A percentile compares a stretch with the other conserved stretches of the same genome.
phyloP scores from a whole-genome alignment of 2,113 vertebrate genomes.

The Lasiurus borealis region DNA sequence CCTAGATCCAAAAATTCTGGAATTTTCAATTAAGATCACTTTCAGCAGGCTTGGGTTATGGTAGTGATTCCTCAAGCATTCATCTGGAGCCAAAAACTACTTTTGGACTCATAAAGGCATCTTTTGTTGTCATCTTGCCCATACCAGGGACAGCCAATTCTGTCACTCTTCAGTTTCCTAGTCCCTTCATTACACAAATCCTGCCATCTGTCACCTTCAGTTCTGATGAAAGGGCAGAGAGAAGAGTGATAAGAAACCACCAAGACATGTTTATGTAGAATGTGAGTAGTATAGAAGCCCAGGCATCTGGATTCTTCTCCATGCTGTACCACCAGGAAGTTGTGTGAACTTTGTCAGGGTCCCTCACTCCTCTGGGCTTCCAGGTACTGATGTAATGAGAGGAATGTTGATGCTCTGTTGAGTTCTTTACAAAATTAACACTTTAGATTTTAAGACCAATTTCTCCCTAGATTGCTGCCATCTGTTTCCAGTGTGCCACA shows the following conservation, averaged over 20 bases:
- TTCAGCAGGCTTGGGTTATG: neutral
- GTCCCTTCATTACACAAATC: neutral
- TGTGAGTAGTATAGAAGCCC: neutral
- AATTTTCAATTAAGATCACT: neutral
- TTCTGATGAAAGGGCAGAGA: neutral
- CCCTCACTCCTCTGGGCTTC: neutral
- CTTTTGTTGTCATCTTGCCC: neutral
- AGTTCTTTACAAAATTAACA: neutral
- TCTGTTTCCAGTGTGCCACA: neutral
- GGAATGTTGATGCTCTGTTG: neutral
- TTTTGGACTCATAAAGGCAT: neutral
- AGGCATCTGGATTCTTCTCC: neutral
- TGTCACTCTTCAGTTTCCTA: neutral
- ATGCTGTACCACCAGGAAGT: neutral
- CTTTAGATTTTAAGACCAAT: slow-evolving; percentile 9
- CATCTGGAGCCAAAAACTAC: neutral
- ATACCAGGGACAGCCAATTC: neutral
- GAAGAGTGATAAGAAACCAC: neutral
- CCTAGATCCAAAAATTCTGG: neutral
- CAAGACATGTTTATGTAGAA: neutral
- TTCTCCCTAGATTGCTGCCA: neutral
- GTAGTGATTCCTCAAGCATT: neutral
- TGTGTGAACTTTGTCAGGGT: neutral
- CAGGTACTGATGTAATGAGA: neutral
- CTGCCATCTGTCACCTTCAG: slow-evolving; percentile 11